Conservation (phyloP, 2,113 vertebrate genomes). For the Phaetusa simplex region DNA sequence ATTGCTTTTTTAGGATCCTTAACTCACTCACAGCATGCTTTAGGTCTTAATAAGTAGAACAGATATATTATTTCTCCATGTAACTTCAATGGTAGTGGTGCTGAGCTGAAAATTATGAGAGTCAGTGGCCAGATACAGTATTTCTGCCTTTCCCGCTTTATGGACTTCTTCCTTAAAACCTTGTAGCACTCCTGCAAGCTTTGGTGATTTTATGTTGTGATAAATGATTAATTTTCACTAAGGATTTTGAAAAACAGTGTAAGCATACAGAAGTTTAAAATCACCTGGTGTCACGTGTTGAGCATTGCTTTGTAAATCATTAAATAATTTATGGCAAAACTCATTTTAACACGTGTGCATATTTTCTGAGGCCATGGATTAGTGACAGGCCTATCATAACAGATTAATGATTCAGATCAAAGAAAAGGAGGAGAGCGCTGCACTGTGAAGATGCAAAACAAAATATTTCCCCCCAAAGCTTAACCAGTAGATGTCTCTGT, state of each 20-base stretch:
- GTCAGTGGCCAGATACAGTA: neutral
- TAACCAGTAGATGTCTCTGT: conserved; percentile 72
- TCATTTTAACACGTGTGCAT: conserved; percentile 20
- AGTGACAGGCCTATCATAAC: conserved; percentile 36
- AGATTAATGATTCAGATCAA: conserved; percentile 53
- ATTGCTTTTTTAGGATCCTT: neutral
- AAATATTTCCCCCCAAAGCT: neutral
- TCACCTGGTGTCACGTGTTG: neutral
- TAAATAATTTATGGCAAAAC: conserved; percentile 53
- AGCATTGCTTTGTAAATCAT: neutral
- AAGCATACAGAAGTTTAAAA: conserved; percentile 21
- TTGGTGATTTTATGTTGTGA: neutral
- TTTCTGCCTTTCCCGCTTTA: neutral
- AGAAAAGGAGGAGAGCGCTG: neutral
- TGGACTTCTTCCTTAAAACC: neutral
- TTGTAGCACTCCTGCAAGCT: neutral
- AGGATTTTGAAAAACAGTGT: conserved; percentile 12
- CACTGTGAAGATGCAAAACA: neutral
- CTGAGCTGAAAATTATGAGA: neutral
- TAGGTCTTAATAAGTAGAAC: neutral
- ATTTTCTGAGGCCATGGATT: conserved; percentile 52
- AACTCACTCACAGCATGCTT: neutral
- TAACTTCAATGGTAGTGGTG: neutral
- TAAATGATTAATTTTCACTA: conserved; percentile 36
- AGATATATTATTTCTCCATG: neutral